phyloP scores from a whole-genome alignment of 1,140 invertebrate species.

The Papilio glaucus region DNA sequence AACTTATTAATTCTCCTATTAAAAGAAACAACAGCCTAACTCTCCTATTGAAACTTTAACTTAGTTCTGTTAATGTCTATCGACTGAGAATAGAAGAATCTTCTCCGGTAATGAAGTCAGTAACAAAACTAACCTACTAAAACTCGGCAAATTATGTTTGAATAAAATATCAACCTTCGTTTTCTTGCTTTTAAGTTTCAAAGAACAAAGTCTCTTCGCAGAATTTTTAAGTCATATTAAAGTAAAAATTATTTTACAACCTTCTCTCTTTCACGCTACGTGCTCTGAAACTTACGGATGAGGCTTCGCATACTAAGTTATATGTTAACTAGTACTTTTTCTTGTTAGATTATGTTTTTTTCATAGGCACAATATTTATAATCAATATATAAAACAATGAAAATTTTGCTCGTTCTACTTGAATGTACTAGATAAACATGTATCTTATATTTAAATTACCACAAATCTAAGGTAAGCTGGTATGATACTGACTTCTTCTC shows the following conservation, averaged over 20 bases:
- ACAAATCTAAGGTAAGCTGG: too few relatives aligned
- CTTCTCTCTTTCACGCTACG: constrained; percentile 13
- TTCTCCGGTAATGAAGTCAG: not conserved
- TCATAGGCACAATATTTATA: too few relatives aligned
- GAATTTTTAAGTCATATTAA: not conserved
- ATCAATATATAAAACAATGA: too few relatives aligned
- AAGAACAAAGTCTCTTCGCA: not conserved
- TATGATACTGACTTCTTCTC: too few relatives aligned
- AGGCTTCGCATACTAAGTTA: constrained; percentile 2
- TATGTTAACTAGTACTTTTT: not conserved
- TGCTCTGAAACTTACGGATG: not conserved
- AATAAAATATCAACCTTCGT: not conserved
- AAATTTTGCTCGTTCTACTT: too few relatives aligned
- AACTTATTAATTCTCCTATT: too few relatives aligned
- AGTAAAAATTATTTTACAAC: not conserved
- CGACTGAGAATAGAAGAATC: not conserved
- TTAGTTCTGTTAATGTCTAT: not conserved
- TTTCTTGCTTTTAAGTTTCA: constrained; percentile 1
- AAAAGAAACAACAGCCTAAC: too few relatives aligned
- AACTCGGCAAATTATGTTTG: not conserved
- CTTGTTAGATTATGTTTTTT: not conserved
- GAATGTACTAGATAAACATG: too few relatives aligned
- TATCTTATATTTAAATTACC: too few relatives aligned
- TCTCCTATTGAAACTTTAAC: too few relatives aligned
- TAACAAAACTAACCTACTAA: not conserved